Conservation (phyloP, 2,888 invertebrate genomes). For the Creontiades dilutus region DNA sequence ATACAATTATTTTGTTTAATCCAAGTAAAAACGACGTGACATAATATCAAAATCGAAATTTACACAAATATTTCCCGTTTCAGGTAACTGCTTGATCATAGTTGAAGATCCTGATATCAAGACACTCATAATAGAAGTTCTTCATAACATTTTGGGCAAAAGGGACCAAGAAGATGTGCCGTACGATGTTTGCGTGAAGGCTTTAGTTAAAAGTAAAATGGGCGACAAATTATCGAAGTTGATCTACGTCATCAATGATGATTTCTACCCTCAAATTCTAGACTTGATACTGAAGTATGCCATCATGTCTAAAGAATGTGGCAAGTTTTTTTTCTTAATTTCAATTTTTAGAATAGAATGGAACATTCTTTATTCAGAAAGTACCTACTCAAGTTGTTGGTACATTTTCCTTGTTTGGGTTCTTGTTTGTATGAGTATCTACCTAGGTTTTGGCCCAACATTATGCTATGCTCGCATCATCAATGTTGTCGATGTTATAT, state of each 20-base stretch:
- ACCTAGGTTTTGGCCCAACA: no score
- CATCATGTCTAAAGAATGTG: slow-evolving; percentile 62
- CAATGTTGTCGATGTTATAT: no score
- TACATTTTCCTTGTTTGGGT: neutral
- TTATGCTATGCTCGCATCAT: no score
- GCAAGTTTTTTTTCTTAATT: neutral
- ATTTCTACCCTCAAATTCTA: slow-evolving; percentile 64
- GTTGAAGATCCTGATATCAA: slow-evolving; percentile 59
- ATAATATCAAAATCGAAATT: no score
- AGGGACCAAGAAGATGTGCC: slow-evolving; percentile 61
- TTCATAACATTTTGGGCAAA: slow-evolving; percentile 64
- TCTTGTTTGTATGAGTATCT: no score
- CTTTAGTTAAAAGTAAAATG: slow-evolving; percentile 57
- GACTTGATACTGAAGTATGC: slow-evolving; percentile 67
- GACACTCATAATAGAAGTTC: slow-evolving; percentile 66
- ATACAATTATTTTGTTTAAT: no score
- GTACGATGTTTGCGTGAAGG: slow-evolving; percentile 24
- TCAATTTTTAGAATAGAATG: neutral
- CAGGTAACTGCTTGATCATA: slow-evolving; percentile 69
- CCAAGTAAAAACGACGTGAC: no score
- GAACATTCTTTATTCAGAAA: neutral
- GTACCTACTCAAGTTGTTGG: no score
- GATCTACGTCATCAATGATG: slow-evolving; percentile 47
- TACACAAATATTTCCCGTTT: neutral
- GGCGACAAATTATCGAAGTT: slow-evolving; percentile 58